phyloP scores from a whole-genome alignment of 2,113 vertebrate genomes.

The Microtus oregoni region DNA sequence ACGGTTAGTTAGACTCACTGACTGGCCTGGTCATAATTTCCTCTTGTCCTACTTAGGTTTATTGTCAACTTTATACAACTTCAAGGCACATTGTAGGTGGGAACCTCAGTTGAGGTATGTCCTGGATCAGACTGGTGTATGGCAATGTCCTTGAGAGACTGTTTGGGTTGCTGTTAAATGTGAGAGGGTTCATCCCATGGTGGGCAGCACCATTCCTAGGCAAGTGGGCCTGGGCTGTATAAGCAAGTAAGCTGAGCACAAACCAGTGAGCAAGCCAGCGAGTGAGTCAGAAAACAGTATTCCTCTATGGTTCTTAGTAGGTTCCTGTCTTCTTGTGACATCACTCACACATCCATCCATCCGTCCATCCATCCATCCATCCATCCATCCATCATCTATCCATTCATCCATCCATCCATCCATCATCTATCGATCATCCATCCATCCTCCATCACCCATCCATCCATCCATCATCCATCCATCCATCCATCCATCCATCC shows the following conservation, averaged over 20 bases:
- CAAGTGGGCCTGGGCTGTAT: no score
- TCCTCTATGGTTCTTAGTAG: no score
- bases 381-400: neutral
- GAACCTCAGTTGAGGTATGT: neutral
- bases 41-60: neutral
- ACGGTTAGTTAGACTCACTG: rapidly evolving
- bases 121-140: neutral
- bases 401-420: neutral
- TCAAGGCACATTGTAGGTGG: neutral
- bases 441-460: neutral
- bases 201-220: no score
- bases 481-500: no score
- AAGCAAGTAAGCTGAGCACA: no score
- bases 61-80: neutral
- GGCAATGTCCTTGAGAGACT: neutral
- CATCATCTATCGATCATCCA: neutral
- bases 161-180: neutral
- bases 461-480: neutral
- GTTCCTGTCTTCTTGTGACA: no score
- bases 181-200: no score
- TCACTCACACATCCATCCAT: no score
- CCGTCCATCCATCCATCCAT: neutral
- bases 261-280: no score
- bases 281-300: no score
- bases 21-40: rapidly evolving